Percentiles rank a stretch among this genome's conserved stretches.
phyloP scores from a whole-genome alignment of 1,140 invertebrate species.

The Bombus polaris region DNA sequence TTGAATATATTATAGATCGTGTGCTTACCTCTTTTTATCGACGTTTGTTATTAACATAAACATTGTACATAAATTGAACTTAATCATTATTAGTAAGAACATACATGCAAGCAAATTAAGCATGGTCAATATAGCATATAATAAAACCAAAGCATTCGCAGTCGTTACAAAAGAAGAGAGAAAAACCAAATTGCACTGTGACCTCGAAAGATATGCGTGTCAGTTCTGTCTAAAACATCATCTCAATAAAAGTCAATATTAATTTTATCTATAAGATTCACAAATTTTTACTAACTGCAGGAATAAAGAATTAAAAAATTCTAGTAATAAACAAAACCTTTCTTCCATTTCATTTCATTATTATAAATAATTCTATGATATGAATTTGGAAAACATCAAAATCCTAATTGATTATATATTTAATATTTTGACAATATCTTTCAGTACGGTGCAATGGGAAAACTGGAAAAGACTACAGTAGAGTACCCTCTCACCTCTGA shows the following conservation, averaged over 20 bases:
- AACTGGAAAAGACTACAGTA: not conserved
- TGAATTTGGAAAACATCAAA: no score
- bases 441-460: not conserved
- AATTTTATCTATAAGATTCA: not conserved
- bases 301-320: no score
- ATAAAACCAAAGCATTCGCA: not conserved
- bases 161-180: not conserved
- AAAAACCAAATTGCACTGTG: slow-evolving; percentile 8
- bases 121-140: not conserved
- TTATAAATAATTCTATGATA: no score
- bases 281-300: not conserved
- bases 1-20: not conserved
- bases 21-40: not conserved
- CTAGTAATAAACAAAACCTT: no score
- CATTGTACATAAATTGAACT: not conserved
- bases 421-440: no score
- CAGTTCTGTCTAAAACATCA: not conserved
- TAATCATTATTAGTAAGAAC: not conserved
- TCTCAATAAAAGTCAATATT: not conserved
- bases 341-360: no score
- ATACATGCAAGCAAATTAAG: not conserved
- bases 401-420: no score
- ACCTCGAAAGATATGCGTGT: not conserved
- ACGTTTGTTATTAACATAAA: not conserved
- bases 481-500: slow-evolving; percentile 72